phyloP scores from a whole-genome alignment of 2,113 vertebrate species.

The Pollachius pollachius region DNA sequence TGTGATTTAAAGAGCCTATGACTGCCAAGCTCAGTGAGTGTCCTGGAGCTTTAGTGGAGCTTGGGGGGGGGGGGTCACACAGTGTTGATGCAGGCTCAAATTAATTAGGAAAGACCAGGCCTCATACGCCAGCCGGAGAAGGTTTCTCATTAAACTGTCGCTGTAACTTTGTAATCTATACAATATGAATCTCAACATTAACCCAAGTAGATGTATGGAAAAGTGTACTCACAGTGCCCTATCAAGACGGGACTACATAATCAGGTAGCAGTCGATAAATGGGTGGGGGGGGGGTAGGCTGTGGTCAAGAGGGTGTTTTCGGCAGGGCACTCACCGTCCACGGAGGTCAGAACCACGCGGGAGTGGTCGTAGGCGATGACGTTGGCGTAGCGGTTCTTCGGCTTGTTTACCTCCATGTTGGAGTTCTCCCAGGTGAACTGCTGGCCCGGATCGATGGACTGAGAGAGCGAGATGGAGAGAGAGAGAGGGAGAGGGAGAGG shows the following conservation, averaged over 20 bases:
- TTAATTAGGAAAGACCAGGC: background rate
- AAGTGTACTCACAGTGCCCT: background rate
- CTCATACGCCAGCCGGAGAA: background rate
- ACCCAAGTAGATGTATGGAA: background rate
- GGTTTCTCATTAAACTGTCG: background rate
- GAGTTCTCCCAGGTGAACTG: conserved; percentile 99
- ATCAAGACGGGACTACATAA: background rate
- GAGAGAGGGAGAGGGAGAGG: background rate
- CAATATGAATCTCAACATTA: background rate
- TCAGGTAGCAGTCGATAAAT: background rate
- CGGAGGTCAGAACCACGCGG: conserved; percentile 89
- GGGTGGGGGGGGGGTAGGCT: background rate
- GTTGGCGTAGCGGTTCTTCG: conserved; percentile 96
- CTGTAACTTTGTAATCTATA: background rate
- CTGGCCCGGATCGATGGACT: conserved; percentile 95
- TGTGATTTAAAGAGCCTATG: background rate
- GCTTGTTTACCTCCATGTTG: conserved; percentile 96
- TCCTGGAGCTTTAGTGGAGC: background rate
- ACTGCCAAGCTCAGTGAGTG: background rate
- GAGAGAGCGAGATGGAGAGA: conserved; percentile 12
- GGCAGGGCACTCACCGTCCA: conserved; percentile 80
- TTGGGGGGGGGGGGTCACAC: background rate
- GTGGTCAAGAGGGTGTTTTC: background rate
- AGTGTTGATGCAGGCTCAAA: background rate
- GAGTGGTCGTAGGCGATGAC: conserved; percentile 97